These are phyloP conservation scores for Agrilus biguttatus DNA, from an alignment of 2,888 invertebrate species.

Conservation along the genomic window DNA sequence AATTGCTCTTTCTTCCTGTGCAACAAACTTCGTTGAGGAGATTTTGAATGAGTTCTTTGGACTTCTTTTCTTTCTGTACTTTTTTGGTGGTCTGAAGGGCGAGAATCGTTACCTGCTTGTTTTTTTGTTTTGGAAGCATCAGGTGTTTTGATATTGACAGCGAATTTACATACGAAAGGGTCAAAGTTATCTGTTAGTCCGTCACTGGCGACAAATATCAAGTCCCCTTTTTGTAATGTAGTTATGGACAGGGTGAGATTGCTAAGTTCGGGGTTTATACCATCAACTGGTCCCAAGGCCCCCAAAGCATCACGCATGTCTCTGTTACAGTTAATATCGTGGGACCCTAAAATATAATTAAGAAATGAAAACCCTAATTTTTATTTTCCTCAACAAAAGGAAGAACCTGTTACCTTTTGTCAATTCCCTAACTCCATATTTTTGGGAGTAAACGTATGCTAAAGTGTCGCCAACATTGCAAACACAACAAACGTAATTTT, in stretches of 20 bases:
- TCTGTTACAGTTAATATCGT: conserved; percentile 66
- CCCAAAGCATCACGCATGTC: conserved; percentile 84
- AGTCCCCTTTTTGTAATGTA: conserved; percentile 62
- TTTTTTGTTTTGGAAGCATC: conserved; percentile 25
- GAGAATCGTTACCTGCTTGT: background rate
- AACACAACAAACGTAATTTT: conserved; percentile 58
- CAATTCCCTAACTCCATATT: conserved; percentile 67
- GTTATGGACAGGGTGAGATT: conserved; percentile 78
- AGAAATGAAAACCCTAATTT: background rate
- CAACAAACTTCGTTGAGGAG: background rate
- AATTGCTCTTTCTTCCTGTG: background rate
- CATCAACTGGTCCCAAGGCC: conserved; percentile 77
- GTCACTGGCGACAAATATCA: conserved; percentile 79
- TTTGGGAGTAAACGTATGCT: conserved; percentile 70
- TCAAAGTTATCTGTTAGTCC: conserved; percentile 85
- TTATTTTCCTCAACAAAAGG: background rate
- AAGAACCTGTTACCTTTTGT: conserved; percentile 40
- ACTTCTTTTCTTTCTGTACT: background rate
- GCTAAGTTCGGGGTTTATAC: conserved; percentile 68
- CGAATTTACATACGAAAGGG: conserved; percentile 81
- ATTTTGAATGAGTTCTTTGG: background rate
- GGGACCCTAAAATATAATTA: conserved; percentile 43
- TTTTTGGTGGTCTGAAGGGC: background rate
- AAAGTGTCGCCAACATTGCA: conserved; percentile 83
- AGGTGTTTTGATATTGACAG: conserved; percentile 33